Base-by-base conservation (phyloP, 1,140 invertebrate genomes). In the Steinernema khuongi region DNA sequence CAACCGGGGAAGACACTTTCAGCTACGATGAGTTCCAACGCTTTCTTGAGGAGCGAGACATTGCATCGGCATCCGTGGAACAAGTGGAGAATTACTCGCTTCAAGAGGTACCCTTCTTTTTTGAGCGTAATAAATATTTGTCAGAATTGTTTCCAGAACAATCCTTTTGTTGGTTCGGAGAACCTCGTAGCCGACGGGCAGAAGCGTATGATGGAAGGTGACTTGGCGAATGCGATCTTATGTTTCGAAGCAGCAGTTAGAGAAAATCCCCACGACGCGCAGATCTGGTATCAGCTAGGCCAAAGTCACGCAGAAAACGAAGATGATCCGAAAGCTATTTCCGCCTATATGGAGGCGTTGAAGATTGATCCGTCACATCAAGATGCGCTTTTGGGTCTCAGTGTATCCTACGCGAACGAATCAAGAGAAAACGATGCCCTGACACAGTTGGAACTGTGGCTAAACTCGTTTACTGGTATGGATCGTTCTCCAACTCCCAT, bases 361-460 rank as follows among this genome's bases (percentile, higher is more conserved):
- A 88, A 90, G 71, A 85, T 98, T 36, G 90, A 95, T 76, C 90
- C 93, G 18, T 87, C 88, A 1, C 95, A 97, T 87, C 85, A 91
- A 30, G 89, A 89, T 67, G 94, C 94, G 0, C 88, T 95, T 26
- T 93, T 97, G 90, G 90, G 92, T 1, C 87, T 98, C 68, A 93
- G 94, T 41, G 92, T 94, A 11, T 93, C 93, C 78, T 96, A 94
- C 79, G 96, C 95, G 1, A 99, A 99, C 87, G 96, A 99, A 84
- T 88, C 88, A 1, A 74, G 74, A 43, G 82, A 83, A n/a, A 81
- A 80, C 73, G 77, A 82, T 29, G 79, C 84, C 29, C 68, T 84
- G 1, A 60, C 68, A 14, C 74, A 83, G 28, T 41, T 84, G 31
- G 75, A 84, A 26, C 76, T 79, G 70, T 84, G 82, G 82, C 71